Conservation (phyloP, 1,140 invertebrate genomes). For the Leptinotarsa lineolata region DNA sequence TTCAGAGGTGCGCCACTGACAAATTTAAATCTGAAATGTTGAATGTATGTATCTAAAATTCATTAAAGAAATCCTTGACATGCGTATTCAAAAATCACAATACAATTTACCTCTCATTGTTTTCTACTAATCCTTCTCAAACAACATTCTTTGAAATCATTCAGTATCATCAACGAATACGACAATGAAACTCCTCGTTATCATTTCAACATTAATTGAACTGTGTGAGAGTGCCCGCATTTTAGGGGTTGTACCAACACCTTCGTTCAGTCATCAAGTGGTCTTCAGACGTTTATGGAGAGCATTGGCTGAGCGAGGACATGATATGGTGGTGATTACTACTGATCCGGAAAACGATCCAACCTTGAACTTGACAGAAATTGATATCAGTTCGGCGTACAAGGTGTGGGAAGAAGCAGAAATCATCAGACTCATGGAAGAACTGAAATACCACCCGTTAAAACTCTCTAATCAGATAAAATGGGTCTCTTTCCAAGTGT, state of each 20-base stretch:
- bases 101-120: no score
- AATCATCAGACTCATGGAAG: neutral
- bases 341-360: slow-evolving; percentile 35
- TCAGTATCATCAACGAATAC: neutral
- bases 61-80: no score
- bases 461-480: neutral
- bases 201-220: neutral
- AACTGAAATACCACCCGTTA: slow-evolving; percentile 5
- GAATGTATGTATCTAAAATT: no score
- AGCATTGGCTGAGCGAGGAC: slow-evolving; percentile 38
- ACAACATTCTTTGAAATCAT: neutral
- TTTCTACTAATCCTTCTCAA: neutral
- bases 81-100: no score
- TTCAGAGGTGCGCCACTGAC: no score
- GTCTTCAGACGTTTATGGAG: slow-evolving; percentile 55
- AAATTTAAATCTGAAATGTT: no score
- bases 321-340: slow-evolving; percentile 40
- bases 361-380: slow-evolving; percentile 47
- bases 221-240: slow-evolving; percentile 57
- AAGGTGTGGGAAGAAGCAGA: neutral
- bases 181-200: neutral
- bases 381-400: slow-evolving; percentile 27
- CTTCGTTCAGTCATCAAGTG: slow-evolving; percentile 63
- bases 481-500: neutral
- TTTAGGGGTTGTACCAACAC: slow-evolving; percentile 57